Conservation (phyloP, 2,888 invertebrate genomes). For the Leptura quadrifasciata region DNA sequence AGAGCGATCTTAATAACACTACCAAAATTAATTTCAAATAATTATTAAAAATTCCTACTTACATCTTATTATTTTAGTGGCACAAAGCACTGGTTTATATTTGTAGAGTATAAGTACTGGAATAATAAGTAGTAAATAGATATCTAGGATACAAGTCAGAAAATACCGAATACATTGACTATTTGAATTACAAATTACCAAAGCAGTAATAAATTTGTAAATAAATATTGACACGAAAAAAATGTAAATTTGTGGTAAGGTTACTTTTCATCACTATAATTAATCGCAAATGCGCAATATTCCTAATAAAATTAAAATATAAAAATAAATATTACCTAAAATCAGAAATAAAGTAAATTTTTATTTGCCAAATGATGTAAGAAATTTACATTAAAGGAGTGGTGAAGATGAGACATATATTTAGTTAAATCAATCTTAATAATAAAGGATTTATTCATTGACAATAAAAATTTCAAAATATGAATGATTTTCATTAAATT, state of each 20-base stretch:
- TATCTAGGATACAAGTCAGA: slow-evolving; percentile 1
- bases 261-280: slow-evolving; percentile 22
- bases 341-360: neutral
- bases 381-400: slow-evolving; percentile 10
- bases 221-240: slow-evolving; percentile 28
- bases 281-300: slow-evolving; percentile 24
- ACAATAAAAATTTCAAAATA: no score
- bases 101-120: neutral
- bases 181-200: slow-evolving; percentile 30
- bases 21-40: neutral
- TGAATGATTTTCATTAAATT: no score
- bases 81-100: neutral
- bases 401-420: neutral
- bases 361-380: slow-evolving; percentile 13
- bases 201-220: neutral
- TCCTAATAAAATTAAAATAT: slow-evolving; percentile 5
- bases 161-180: neutral
- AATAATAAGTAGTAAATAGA: slow-evolving; percentile 9
- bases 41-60: neutral
- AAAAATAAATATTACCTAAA: slow-evolving; percentile 29
- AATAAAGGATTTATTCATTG: no score
- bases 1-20: no score
- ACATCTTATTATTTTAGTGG: neutral
- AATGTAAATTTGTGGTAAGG: slow-evolving; percentile 18
- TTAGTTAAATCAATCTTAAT: neutral